A percentile compares a stretch with the other conserved stretches of the same genome.
These are phyloP conservation scores for Aspidiotus rigidus DNA, from an alignment of 2,888 invertebrate species.

Conservation along the genomic window DNA sequence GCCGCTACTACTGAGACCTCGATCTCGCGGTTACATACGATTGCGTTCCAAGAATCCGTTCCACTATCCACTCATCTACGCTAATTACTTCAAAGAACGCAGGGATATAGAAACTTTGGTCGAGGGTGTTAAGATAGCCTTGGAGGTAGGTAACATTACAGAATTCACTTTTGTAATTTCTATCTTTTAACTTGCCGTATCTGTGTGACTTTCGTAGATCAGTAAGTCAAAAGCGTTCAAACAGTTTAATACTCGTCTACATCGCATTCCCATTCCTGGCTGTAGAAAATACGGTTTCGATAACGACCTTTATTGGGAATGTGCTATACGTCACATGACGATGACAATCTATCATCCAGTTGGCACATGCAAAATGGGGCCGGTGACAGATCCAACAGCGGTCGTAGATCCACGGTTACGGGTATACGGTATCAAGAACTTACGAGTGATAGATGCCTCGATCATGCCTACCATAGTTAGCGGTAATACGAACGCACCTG, in stretches of 20 bases:
- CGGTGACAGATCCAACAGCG: conserved; percentile 62
- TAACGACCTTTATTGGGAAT: conserved; percentile 76
- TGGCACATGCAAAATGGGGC: conserved; percentile 84
- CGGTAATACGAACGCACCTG: conserved; percentile 83
- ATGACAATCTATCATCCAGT: conserved; percentile 87
- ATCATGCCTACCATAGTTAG: conserved; percentile 82
- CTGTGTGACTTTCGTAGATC: conserved; percentile 43
- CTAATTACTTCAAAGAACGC: conserved; percentile 81
- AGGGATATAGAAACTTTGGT: conserved; percentile 68
- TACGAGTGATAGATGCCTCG: conserved; percentile 77
- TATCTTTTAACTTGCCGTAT: no score
- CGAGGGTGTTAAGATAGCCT: conserved; percentile 51
- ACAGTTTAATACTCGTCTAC: conserved; percentile 67
- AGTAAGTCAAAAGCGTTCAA: conserved; percentile 67
- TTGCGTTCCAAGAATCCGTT: conserved; percentile 73
- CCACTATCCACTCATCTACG: conserved; percentile 77
- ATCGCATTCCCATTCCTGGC: conserved; percentile 66
- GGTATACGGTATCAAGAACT: conserved; percentile 66
- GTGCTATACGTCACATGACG: conserved; percentile 73
- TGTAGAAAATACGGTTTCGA: conserved; percentile 61
- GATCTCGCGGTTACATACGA: conserved; percentile 63
- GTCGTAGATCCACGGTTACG: conserved; percentile 71
- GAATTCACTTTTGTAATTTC: no score
- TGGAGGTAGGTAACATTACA: conserved; percentile 37
- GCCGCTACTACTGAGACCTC: conserved; percentile 70